Conservation (phyloP, 2,888 invertebrate genomes). For the Zaprionus obscuricornis region DNA sequence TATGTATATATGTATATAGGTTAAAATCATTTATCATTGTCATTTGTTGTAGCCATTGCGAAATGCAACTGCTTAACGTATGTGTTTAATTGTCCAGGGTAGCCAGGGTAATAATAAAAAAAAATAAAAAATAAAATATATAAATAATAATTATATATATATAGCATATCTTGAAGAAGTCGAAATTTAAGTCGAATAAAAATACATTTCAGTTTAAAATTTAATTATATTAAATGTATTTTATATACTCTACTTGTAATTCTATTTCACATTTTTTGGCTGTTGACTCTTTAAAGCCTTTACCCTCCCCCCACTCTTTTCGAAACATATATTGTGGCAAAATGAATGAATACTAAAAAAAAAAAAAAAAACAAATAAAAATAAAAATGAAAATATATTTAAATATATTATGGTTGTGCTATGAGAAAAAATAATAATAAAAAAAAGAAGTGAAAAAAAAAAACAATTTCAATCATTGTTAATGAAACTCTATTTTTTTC, state of each 20-base stretch:
- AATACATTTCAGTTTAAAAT: conserved; percentile 22
- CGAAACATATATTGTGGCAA: conserved; percentile 25
- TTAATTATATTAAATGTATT: conserved; percentile 15
- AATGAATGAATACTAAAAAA: conserved; percentile 27
- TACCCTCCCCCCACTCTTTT: conserved; percentile 24
- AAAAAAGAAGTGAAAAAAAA: neutral
- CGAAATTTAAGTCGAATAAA: conserved; percentile 5
- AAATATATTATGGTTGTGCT: conserved; percentile 73
- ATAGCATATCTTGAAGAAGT: too few relatives aligned
- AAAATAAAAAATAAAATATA: neutral
- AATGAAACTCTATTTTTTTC: conserved; percentile 48
- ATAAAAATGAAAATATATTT: conserved; percentile 38
- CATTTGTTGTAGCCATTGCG: conserved; percentile 43
- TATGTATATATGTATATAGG: too few relatives aligned
- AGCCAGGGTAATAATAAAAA: conserved; percentile 57
- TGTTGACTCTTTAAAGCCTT: conserved; percentile 47
- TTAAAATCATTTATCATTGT: conserved; percentile 33
- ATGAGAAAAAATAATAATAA: conserved; percentile 35
- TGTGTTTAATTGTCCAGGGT: conserved; percentile 46
- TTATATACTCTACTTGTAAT: conserved; percentile 30
- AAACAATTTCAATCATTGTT: conserved; percentile 46
- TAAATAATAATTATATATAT: neutral
- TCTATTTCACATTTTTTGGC: conserved; percentile 54
- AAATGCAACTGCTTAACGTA: conserved; percentile 29
- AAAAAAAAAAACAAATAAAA: conserved; percentile 1